Evolutionary conservation across 2,113 vertebrate genomes (phyloP), one percentile per base, ranked within the genome.

Genomic region (Condylura cristata): DNA sequence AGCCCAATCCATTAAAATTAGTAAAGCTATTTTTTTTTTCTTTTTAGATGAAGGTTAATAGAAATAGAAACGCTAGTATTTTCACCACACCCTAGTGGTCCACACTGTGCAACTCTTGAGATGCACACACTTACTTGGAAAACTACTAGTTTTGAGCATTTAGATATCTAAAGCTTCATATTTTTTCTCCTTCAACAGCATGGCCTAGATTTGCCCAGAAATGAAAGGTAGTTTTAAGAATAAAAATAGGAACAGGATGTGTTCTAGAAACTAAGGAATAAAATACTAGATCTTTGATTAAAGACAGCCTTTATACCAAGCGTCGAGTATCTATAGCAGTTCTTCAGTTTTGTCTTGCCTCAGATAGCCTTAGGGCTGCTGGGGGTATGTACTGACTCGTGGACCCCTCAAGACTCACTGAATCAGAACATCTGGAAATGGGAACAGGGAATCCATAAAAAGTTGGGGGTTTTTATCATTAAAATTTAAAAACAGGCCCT

Each of bases 181-280:
- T 51, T 51, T 51, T 72, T 95, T 86, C 79, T 22, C 82, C 41
- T 56, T 76, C 74, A 34, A 83, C 8, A 92, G 48, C 41, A 61
- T 68, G 61, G 58, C 80, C 89, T 91, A 91, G 53, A 86, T 89
- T 93, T 82, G 80, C 44, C 63, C 14, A 93, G 60, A 90, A 86
- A 93, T 75, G 41, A 93, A 17, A 51, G 37, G 9, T 41, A 94
- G 44, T 84, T 95, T 91, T 41, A 78, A 84, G 89, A 78, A 32
- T 76, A 5, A 74, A 93, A 95, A 91, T 78, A 41, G 70, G 8
- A 80, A 75, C 20, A 87, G 41, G 58, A 41, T 84, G 26, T 53
- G 28, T 61, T 92, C 56, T 83, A 83, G 76, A 94, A 95, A 90
- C 30, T 71, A 37, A 86, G 58, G 63, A 90, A 79, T 81, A 93